A percentile compares a stretch with the other conserved stretches of the same genome.
Evolutionary conservation across 53 echinoderm and acorn worm species (phyloP).

Genomic region (Stichopus horrens): DNA sequence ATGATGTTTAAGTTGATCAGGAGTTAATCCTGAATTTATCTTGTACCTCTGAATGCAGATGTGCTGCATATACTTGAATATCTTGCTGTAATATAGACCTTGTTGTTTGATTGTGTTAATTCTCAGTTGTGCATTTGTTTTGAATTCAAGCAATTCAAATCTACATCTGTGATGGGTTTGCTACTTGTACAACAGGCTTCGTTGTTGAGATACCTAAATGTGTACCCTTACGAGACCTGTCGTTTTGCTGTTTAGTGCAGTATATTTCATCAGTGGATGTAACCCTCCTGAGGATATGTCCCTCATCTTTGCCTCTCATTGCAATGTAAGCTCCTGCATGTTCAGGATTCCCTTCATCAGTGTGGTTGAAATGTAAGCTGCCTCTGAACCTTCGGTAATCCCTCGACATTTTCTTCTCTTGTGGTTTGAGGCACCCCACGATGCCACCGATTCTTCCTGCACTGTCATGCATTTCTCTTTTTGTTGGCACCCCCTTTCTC

Average conservation of each 20-base stretch:
- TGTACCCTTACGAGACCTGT: background rate
- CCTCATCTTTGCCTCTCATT: background rate
- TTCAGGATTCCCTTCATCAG: conserved; percentile 24
- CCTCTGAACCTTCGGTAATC: conserved; percentile 26
- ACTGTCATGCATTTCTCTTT: background rate
- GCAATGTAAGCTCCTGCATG: background rate
- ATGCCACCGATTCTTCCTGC: background rate
- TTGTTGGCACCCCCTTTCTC: background rate
- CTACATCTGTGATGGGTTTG: too few relatives aligned
- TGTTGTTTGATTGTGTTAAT: too few relatives aligned
- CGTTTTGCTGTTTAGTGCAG: background rate
- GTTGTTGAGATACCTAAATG: too few relatives aligned
- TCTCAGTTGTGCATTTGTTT: too few relatives aligned
- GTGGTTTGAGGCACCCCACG: background rate
- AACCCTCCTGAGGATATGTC: background rate
- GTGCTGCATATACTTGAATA: too few relatives aligned
- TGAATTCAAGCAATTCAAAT: too few relatives aligned
- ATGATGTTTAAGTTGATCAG: too few relatives aligned
- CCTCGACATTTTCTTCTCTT: background rate
- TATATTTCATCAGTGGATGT: background rate
- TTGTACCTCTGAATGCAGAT: too few relatives aligned
- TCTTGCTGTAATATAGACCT: too few relatives aligned
- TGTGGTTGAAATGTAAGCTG: conserved; percentile 7
- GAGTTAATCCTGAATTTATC: too few relatives aligned
- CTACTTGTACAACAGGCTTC: too few relatives aligned